Percentiles rank a stretch among this genome's conserved stretches.
phyloP scores from a whole-genome alignment of 2,888 invertebrate genomes.

The Dioctria rufipes region DNA sequence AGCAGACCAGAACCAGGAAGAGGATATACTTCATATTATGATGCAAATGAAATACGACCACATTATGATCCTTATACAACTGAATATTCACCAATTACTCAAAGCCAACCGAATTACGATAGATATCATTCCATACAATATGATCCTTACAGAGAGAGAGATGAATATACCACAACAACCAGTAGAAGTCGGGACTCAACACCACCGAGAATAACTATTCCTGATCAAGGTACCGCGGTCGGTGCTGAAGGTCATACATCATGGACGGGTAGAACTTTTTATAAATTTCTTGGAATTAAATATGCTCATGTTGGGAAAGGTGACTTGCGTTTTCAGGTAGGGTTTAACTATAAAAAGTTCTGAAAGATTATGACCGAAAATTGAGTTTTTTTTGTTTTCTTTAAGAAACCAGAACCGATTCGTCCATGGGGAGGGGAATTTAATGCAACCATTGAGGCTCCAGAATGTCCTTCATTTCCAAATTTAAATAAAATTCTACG shows the following conservation, averaged over 20 bases:
- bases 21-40: neutral
- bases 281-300: slow-evolving; percentile 68
- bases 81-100: neutral
- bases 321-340: slow-evolving; percentile 67
- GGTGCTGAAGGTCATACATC: slow-evolving; percentile 66
- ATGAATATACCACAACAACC: no score
- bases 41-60: neutral
- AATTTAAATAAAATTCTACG: slow-evolving; percentile 63
- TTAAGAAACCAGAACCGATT: slow-evolving; percentile 48
- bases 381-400: neutral
- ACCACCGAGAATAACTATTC: slow-evolving; percentile 65
- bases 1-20: neutral
- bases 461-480: slow-evolving; percentile 67
- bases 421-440: slow-evolving; percentile 58
- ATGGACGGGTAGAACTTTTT: slow-evolving; percentile 66
- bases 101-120: neutral
- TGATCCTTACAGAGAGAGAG: neutral
- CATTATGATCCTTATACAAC: neutral
- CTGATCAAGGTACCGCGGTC: slow-evolving; percentile 65
- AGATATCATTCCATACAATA: neutral
- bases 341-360: neutral
- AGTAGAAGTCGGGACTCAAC: neutral
- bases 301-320: slow-evolving; percentile 68
- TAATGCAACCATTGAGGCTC: slow-evolving; percentile 64
- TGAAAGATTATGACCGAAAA: no score